A percentile compares a stretch with the other conserved stretches of the same genome.
phyloP scores from a whole-genome alignment of 2,888 invertebrate species.

The Idaea aversata region DNA sequence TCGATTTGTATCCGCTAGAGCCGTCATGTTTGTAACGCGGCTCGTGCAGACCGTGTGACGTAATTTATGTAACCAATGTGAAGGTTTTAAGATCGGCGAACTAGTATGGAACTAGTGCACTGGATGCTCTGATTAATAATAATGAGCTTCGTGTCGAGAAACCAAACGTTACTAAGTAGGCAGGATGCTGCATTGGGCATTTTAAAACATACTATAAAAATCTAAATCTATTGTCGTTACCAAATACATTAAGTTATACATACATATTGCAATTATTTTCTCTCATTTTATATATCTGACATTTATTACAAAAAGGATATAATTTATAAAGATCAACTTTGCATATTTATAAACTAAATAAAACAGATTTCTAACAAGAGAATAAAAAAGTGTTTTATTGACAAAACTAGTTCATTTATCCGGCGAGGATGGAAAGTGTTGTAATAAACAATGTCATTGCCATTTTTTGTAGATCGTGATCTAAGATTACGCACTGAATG shows the following conservation, averaged over 20 bases:
- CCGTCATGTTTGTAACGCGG: conserved; percentile 67
- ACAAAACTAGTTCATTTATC: conserved; percentile 5
- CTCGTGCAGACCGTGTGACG: conserved; percentile 61
- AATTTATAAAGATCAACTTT: conserved; percentile 8
- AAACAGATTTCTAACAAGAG: conserved; percentile 2
- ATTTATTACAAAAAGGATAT: conserved; percentile 6
- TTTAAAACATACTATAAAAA: conserved; percentile 12
- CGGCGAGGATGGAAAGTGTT: conserved; percentile 41
- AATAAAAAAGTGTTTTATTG: not conserved
- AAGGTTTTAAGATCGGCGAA: conserved; percentile 62
- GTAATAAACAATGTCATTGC: conserved; percentile 45
- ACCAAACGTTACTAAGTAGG: conserved; percentile 11
- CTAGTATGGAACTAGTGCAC: conserved; percentile 52
- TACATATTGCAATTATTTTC: not conserved
- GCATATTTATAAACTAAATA: conserved; percentile 20
- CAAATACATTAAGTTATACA: not conserved
- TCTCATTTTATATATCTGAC: not conserved
- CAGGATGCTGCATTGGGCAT: conserved; percentile 14
- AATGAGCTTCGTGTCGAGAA: conserved; percentile 25
- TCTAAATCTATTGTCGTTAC: not conserved
- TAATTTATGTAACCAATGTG: conserved; percentile 78
- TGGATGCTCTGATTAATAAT: conserved; percentile 37
- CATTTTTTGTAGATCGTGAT: conserved; percentile 39
- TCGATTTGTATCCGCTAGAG: conserved; percentile 67
- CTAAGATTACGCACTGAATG: conserved; percentile 37